Conservation (phyloP, 2,888 invertebrate genomes). For the Amiota communis region DNA sequence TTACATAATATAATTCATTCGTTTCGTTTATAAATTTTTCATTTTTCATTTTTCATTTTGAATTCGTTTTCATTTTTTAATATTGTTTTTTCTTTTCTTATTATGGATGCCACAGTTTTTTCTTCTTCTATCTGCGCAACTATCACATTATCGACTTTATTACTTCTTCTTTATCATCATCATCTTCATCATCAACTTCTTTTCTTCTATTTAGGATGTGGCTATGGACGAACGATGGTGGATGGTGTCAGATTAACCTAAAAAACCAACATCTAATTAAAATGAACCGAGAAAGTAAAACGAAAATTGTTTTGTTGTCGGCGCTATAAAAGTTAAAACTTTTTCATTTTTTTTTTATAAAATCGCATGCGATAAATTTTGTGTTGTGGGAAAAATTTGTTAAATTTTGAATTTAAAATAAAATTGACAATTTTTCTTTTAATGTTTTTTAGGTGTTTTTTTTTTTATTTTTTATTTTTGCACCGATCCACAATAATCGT, state of each 20-base stretch:
- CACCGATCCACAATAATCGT: not conserved
- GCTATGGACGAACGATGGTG: too few relatives aligned
- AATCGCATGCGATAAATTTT: not conserved
- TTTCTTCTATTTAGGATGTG: too few relatives aligned
- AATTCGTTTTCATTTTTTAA: not conserved
- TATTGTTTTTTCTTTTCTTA: not conserved
- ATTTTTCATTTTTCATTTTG: constrained; percentile 4
- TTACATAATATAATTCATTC: not conserved
- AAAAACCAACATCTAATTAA: too few relatives aligned
- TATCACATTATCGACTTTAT: not conserved
- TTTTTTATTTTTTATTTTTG: not conserved
- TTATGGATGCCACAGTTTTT: not conserved
- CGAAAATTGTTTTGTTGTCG: constrained; percentile 15
- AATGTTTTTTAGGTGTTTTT: not conserved
- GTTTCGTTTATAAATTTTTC: not conserved
- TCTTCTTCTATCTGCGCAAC: not conserved
- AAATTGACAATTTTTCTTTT: constrained; percentile 61
- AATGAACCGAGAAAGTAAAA: too few relatives aligned
- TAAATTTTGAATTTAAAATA: constrained; percentile 57
- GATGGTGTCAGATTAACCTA: too few relatives aligned
- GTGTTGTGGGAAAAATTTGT: constrained; percentile 55
- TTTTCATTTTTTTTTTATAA: not conserved
- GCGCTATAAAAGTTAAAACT: not conserved
- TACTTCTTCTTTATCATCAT: not conserved
- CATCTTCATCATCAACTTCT: too few relatives aligned